A percentile compares a stretch with the other conserved stretches of the same genome.
Conservation (phyloP, 2,113 vertebrate species). For the Circaetus gallicus region DNA sequence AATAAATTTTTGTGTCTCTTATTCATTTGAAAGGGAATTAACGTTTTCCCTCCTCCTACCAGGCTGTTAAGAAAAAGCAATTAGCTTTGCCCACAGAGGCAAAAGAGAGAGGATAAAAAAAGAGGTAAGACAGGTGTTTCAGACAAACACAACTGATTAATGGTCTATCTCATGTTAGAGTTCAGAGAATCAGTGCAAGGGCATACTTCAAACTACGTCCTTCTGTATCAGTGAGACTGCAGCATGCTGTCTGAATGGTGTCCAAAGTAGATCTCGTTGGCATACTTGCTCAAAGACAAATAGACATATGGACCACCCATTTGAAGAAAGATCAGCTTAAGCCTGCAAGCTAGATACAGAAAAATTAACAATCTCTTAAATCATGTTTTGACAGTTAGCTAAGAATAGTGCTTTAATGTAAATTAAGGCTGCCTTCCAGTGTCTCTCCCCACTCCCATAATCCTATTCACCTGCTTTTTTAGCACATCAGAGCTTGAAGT, state of each 20-base stretch:
- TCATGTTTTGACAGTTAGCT: neutral
- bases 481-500: neutral
- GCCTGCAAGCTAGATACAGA: neutral
- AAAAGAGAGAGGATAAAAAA: neutral
- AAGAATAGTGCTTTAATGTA: neutral
- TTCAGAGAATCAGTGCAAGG: neutral
- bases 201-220: neutral
- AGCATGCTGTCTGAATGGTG: neutral
- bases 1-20: neutral
- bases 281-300: neutral
- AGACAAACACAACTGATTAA: neutral
- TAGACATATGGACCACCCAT: fast-evolving
- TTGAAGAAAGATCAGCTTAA: neutral
- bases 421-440: neutral
- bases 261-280: neutral
- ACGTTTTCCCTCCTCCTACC: neutral
- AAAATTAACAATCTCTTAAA: neutral
- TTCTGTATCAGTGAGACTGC: neutral
- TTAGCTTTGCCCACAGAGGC: neutral
- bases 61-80: neutral
- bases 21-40: neutral
- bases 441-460: neutral
- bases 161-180: neutral
- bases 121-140: neutral
- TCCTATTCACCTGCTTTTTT: neutral